A percentile compares a stretch with the other conserved stretches of the same genome.
Conservation (phyloP, 2,797 vertebrate genomes). For the Peromyscus melanophrys region DNA sequence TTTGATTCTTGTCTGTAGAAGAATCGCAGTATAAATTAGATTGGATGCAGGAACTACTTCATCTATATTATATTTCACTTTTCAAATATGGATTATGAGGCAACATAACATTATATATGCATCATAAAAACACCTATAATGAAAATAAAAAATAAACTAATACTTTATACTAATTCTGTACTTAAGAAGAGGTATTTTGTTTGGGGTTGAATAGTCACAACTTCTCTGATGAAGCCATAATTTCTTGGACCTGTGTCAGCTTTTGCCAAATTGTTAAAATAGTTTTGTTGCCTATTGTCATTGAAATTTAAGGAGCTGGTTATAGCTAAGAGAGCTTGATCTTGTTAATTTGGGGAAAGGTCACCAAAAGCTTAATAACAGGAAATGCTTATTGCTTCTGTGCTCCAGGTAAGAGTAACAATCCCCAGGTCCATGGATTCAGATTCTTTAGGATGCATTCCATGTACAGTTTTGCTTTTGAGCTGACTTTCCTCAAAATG, state of each 20-base stretch:
- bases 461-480: not conserved
- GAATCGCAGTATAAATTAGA: not conserved
- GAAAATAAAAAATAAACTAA: not conserved
- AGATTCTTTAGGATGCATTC: not conserved
- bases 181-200: not conserved
- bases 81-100: not conserved
- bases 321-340: not conserved
- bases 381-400: not conserved
- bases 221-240: not conserved
- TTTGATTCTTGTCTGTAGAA: not conserved
- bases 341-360: not conserved
- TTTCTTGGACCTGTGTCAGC: not conserved
- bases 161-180: not conserved
- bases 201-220: not conserved
- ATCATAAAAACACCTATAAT: not conserved
- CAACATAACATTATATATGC: not conserved
- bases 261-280: not conserved
- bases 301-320: not conserved
- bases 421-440: not conserved
- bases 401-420: not conserved
- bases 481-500: not conserved
- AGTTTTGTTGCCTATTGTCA: not conserved
- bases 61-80: conserved; percentile 2
- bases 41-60: not conserved
- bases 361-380: not conserved